Evolutionary conservation across 1,140 invertebrate species (phyloP).

Genomic region (Diprion similis): DNA sequence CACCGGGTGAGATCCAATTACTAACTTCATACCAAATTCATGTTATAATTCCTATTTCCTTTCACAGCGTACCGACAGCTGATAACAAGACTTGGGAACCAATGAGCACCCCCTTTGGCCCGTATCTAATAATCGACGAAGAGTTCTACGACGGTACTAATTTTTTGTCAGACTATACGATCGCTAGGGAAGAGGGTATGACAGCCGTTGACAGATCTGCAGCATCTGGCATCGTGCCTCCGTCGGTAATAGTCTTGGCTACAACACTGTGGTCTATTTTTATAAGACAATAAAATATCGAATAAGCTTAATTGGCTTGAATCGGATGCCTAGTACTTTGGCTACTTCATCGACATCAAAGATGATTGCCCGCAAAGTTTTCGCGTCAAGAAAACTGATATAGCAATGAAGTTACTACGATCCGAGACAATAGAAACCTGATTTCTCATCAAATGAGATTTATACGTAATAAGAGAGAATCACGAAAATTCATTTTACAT

Average conservation of each 20-base stretch:
- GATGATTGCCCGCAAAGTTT: no score
- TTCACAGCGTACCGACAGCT: background rate
- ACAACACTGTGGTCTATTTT: background rate
- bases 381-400: no score
- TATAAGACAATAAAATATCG: background rate
- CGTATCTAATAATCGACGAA: background rate
- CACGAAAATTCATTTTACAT: no score
- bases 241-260: background rate
- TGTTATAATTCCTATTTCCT: background rate
- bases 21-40: no score
- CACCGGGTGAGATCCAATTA: background rate
- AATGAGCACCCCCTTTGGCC: constrained; percentile 1
- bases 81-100: background rate
- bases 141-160: constrained; percentile 3
- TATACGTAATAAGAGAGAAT: no score
- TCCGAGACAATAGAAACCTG: no score
- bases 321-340: no score
- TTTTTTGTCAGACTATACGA: background rate
- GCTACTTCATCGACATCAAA: no score
- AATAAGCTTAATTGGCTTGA: no score
- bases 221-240: background rate
- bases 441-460: no score
- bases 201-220: background rate
- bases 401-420: no score
- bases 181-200: background rate